Base-by-base conservation (phyloP, 1,140 invertebrate species). In the Grapholita molesta region DNA sequence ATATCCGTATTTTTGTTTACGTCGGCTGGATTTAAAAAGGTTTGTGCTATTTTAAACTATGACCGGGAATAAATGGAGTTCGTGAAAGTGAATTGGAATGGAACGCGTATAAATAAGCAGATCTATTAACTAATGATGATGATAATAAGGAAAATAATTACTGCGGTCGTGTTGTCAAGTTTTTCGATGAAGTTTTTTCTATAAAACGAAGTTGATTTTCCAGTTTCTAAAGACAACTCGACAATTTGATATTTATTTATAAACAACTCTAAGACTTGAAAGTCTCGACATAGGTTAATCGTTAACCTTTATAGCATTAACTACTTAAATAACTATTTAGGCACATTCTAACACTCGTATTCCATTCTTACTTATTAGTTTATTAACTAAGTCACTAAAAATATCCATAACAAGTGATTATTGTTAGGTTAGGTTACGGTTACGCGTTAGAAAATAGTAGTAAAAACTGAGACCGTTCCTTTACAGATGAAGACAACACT, bases 401-500 rank as follows among this genome's bases (percentile, higher is more conserved):
- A n/a, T 38, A 38, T 12, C n/a, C 9, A n/a, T 3, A 4, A n/a
- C n/a, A 38, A 38, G 15, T 38, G 9, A n/a, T 38, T n/a, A 38
- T 15, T 38, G 28, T 3, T 38, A n/a, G n/a, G 12, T 11, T 38
- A 38, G n/a, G 35, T 38, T 15, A 38, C 5, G 35, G n/a, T 5
- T 38, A n/a, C n/a, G n/a, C 15, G 35, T 38, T 15, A n/a, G 35
- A 15, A 38, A 38, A 38, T 6, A 15, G n/a, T 38, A n/a, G 35
- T 38, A 38, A 15, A 38, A 38, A 38, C 18, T 32, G 35, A 53
- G 33, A 38, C 38, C 64, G 23, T 25, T 67, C 57, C 61, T 64
- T 81, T 81, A 8, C 79, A 81, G 79, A 81, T 81, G 79, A 74
- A 81, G 33, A 66, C 55, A 24, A 7, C 75, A 66, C 21, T 78